Evolutionary conservation across 2,797 vertebrate species (phyloP).

Genomic region (Bothrops alternatus): DNA sequence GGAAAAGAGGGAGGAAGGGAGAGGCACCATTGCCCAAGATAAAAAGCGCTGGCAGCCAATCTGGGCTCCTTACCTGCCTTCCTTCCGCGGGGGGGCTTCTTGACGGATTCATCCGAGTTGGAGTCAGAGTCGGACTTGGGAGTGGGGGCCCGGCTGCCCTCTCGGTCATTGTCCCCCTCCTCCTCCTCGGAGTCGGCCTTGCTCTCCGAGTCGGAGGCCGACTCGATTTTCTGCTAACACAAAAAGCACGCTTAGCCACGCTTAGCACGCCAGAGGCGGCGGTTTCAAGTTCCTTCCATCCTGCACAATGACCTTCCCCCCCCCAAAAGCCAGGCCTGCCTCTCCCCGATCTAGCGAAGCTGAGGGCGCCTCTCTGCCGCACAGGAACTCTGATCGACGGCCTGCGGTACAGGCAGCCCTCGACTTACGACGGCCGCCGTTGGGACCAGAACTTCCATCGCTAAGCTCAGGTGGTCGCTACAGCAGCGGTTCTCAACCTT

Average conservation of each 20-base stretch:
- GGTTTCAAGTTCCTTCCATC: not conserved
- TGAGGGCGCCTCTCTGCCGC: too few relatives aligned
- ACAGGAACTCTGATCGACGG: not conserved
- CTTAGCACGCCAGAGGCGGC: not conserved
- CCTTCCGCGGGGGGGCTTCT: slow-evolving; percentile 79
- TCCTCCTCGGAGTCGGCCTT: slow-evolving; percentile 77
- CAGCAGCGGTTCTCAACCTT: too few relatives aligned
- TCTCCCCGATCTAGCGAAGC: not conserved
- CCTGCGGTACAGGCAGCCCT: not conserved
- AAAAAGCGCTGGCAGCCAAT: not conserved
- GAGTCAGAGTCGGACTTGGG: slow-evolving; percentile 76
- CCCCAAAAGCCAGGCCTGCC: not conserved
- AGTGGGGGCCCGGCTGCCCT: slow-evolving; percentile 59
- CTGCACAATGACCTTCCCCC: not conserved
- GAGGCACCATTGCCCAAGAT: not conserved
- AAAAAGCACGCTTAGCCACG: not conserved
- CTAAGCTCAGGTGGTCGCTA: too few relatives aligned
- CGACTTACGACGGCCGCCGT: too few relatives aligned
- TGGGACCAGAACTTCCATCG: too few relatives aligned
- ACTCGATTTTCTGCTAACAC: slow-evolving; percentile 76
- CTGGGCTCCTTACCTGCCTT: slow-evolving; percentile 80
- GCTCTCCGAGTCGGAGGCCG: slow-evolving; percentile 82
- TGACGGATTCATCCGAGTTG: slow-evolving; percentile 83
- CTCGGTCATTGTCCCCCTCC: slow-evolving; percentile 43
- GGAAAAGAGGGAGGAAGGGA: too few relatives aligned